Conservation (phyloP, 2,113 vertebrate genomes). For the Nycticebus coucang region DNA sequence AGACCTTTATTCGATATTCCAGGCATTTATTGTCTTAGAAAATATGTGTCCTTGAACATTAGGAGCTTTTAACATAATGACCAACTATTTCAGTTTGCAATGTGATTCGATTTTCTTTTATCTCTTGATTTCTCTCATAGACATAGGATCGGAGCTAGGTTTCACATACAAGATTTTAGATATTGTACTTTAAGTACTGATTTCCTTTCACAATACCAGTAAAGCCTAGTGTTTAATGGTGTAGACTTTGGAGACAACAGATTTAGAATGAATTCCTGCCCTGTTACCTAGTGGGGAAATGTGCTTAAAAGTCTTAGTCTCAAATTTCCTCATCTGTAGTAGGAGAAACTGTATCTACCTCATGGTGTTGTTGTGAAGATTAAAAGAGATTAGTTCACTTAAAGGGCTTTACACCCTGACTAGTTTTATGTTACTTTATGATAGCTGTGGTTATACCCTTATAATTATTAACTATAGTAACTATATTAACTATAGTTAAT, state of each 20-base stretch:
- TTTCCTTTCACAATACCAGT: not conserved
- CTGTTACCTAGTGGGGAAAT: not conserved
- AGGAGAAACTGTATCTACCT: not conserved
- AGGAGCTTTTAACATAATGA: not conserved
- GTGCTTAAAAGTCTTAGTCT: slow-evolving; percentile 3
- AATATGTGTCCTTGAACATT: not conserved
- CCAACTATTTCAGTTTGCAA: not conserved
- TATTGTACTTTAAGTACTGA: not conserved
- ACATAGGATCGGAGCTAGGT: not conserved
- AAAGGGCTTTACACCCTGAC: not conserved
- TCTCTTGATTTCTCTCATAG: not conserved
- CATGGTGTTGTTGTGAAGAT: not conserved
- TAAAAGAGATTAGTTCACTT: not conserved
- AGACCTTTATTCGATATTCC: not conserved
- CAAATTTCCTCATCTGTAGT: not conserved
- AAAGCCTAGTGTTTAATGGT: not conserved
- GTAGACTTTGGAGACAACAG: not conserved
- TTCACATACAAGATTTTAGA: not conserved
- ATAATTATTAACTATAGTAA: not conserved
- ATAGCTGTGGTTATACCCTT: not conserved
- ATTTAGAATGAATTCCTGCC: not conserved
- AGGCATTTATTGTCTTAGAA: not conserved
- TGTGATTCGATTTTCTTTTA: not conserved
- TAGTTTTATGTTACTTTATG: not conserved
- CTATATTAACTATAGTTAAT: not conserved